A percentile compares a stretch with the other conserved stretches of the same genome.
Conservation (phyloP, 2,113 vertebrate species). For the Takifugu flavidus region DNA sequence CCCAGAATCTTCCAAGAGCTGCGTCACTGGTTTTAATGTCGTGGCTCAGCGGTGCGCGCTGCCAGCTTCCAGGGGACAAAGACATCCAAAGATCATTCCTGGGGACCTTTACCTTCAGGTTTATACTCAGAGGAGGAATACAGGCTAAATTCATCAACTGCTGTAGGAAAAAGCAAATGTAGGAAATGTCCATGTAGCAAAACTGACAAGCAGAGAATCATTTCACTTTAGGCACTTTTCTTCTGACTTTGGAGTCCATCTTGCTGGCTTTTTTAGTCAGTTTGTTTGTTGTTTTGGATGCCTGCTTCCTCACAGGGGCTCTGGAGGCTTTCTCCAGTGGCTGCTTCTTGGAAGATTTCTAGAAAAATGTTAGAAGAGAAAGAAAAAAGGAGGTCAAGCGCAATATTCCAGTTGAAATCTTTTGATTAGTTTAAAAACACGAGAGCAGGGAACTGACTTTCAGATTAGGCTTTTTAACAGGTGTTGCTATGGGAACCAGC, state of each 20-base stretch:
- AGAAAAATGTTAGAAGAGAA: not conserved
- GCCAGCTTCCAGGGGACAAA: no score
- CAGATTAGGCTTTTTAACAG: constrained; percentile 62
- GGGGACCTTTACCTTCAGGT: not conserved
- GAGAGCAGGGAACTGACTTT: constrained; percentile 55
- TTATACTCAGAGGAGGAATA: constrained; percentile 16
- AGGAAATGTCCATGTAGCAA: constrained; percentile 21
- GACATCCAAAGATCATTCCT: no score
- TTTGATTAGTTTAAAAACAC: not conserved
- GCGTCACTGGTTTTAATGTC: no score
- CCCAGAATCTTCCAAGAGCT: no score
- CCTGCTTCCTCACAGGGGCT: constrained; percentile 32
- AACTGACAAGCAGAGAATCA: constrained; percentile 7
- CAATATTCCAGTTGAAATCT: not conserved
- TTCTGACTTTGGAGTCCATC: constrained; percentile 32
- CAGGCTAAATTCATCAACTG: constrained; percentile 1
- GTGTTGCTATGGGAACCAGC: constrained; percentile 68
- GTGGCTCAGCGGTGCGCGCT: no score
- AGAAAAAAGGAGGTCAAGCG: not conserved
- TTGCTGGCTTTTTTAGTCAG: constrained; percentile 37
- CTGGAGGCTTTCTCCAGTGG: constrained; percentile 45
- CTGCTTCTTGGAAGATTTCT: constrained; percentile 50
- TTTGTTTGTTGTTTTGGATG: constrained; percentile 27
- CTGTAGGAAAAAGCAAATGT: not conserved
- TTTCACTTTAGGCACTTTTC: constrained; percentile 51